Evolutionary conservation across 1,140 invertebrate species (phyloP), one percentile per base, ranked within the genome.

Genomic region (Drosophila albomicans): DNA sequence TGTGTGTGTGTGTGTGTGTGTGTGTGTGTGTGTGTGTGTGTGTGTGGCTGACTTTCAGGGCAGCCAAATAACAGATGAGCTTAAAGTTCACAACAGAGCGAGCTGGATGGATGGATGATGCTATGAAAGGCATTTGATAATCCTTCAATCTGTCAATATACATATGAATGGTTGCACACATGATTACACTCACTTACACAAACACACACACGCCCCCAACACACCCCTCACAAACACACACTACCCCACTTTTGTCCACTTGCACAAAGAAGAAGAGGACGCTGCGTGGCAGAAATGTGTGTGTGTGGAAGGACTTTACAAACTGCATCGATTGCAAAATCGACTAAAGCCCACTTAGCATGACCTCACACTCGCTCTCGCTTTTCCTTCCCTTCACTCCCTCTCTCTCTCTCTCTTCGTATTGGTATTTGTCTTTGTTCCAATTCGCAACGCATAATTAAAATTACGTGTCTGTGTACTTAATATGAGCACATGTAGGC

Each of bases 141-240:
- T 87, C 84, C 84, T 75, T 88, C 85, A 87, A 84, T 87, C 80
- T 84, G 85, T 89, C 84, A 87, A 89, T 87, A 87, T 81, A 73
- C 79, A 72, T 64, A 75, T 78, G 64, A 68, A 68, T 70, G 72
- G 51, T 63, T 70, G 66, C 72, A 75, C 72, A 75, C 58, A 70
- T 63, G 72, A 75, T 70, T 70, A 70, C 66, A 75, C 72, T 43
- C 45, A 49, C 43, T 69, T 61, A 35, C 48, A 48, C 64, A 49
- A 13, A 43, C n/a, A 52, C 48, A 54, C 43, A 41, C 62, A 65
- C 30, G 54, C 20, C 20, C 20, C 20, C 20, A 25, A 25, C 46
- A 49, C 56, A 68, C 11, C 56, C 56, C 20, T 45, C 15, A 49
- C 57, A 7, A 5, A 32, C 15, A 48, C 8, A 46, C 15, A n/a